Base-by-base conservation (phyloP, 2,888 invertebrate species). In the Caenorhabditis drosophilae region DNA sequence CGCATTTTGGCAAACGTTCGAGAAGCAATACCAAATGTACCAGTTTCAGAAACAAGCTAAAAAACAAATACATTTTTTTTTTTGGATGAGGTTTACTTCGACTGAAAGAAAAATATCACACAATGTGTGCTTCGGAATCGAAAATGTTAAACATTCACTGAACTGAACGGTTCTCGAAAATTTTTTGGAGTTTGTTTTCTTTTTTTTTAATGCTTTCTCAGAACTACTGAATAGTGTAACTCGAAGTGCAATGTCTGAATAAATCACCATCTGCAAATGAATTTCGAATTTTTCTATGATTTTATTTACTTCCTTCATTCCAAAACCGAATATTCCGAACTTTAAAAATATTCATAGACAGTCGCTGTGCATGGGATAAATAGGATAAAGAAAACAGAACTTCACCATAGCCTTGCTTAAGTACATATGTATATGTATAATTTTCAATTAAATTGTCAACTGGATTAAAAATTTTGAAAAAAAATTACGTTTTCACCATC, bases 281-380 rank as follows among this genome's bases (percentile, higher is more conserved):
- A 27, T 45, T 54, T 40, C 27, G n/a, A 11, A 34, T 36, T n/a
- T 12, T 40, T 40, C 16, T 16, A 20, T 6, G 12, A 12, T 36
- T 36, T 15, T 31, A 40, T 64, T 56, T 27, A 72, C 72, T 59
- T 60, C 72, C 72, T 49, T 67, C 67, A 35, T 47, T 56, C n/a
- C 66, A 44, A 38, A 56, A 59, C 45, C 84, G 72, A 36, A 88
- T 80, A 80, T 87, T 87, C 36, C 87, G 83, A 7, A 87, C 88
- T 71, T 88, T 87, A 61, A 89, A 85, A 4, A 89, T 84, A 40
- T 88, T 88, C 23, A 89, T 87, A 1, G 88, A 88, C 42, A 89
- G 84, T 73, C 88, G 84, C 79, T 88, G 88, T 11, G 88, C 88
- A 18, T 87, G 85, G 1, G 86, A 85, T 52, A 88, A 84, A 80